Percentiles rank a stretch among this genome's conserved stretches.
These are phyloP conservation scores for Sympetrum striolatum DNA, from an alignment of 2,888 invertebrate genomes.

Conservation along the genomic window DNA sequence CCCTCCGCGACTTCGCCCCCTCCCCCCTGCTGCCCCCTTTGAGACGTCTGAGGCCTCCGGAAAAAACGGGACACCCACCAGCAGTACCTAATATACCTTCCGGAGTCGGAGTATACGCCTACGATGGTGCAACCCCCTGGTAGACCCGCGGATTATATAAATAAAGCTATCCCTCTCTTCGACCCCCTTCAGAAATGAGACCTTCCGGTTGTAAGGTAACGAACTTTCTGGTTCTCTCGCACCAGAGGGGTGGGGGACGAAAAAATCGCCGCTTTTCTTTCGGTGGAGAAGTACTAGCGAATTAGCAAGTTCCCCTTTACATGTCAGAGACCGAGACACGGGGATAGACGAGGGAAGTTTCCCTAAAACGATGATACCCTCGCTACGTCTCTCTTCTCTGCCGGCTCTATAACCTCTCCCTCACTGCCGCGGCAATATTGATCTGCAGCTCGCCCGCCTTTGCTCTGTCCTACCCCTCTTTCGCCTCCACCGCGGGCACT, in stretches of 20 bases:
- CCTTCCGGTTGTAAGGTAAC: neutral
- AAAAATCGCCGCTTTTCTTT: neutral
- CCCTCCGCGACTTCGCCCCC: neutral
- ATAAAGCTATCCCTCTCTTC: neutral
- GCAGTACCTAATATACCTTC: neutral
- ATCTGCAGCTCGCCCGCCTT: slow-evolving; percentile 18
- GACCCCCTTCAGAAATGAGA: neutral
- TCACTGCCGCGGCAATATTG: slow-evolving; percentile 36
- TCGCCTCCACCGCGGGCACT: neutral
- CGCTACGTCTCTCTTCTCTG: slow-evolving; percentile 6
- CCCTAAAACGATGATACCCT: neutral
- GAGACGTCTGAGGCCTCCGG: neutral
- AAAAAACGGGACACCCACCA: neutral
- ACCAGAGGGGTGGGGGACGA: neutral
- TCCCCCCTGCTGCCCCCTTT: neutral
- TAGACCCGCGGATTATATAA: neutral
- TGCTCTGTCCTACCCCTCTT: neutral
- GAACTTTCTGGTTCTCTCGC: neutral
- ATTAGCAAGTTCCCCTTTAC: neutral
- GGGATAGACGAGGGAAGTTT: neutral
- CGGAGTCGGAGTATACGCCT: neutral
- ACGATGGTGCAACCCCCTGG: neutral
- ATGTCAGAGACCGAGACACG: neutral
- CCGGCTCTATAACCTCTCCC: slow-evolving; percentile 12
- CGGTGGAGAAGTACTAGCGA: neutral